Base-by-base conservation (phyloP, 2,797 vertebrate genomes). In the Corythornis leucogaster region DNA sequence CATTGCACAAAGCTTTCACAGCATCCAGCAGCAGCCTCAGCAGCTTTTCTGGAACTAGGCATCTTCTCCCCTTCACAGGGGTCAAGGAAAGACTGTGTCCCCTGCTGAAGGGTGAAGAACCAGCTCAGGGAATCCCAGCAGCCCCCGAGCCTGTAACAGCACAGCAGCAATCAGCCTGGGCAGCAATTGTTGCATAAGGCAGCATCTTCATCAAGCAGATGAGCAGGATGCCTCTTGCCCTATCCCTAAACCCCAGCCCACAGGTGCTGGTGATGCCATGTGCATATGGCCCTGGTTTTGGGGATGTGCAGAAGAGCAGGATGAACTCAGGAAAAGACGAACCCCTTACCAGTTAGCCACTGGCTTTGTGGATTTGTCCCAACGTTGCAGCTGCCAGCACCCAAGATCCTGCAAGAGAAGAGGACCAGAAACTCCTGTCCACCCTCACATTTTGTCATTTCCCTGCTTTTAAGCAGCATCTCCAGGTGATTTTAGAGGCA, bases 381-480 rank as follows among this genome's bases (percentile, higher is more conserved):
- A 58, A 9, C 6, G 15, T 21, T 35, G 0, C 0, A 24, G 35
- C 2, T 8, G 21, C 48, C 57, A n/a, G 31, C 9, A 40, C 8
- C 10, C 54, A 33, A 21, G 30, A 31, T 77, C 40, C 33, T 51
- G 19, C n/a, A 43, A 31, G 24, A 70, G 30, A 20, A 64, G 31
- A 33, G 58, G 17, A 54, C 6, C 46, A 79, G 26, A 62, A 82
- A 13, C 20, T 73, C 71, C 67, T 38, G 14, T 2, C 2, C 57
- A 69, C 12, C 33, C 12, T 87, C 59, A 63, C 22, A 13, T 33
- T 61, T 3, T 40, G 31, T 10, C 24, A 11, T n/a, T 80, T 42
- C 0, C 1, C 1, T 6, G 1, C 10, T 3, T 83, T 69, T 74
- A 9, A 61, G 20, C 26, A 82, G 28, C 43, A 50, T n/a, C 2